phyloP scores from a whole-genome alignment of 2,113 vertebrate genomes.

The Eleginops maclovinus region DNA sequence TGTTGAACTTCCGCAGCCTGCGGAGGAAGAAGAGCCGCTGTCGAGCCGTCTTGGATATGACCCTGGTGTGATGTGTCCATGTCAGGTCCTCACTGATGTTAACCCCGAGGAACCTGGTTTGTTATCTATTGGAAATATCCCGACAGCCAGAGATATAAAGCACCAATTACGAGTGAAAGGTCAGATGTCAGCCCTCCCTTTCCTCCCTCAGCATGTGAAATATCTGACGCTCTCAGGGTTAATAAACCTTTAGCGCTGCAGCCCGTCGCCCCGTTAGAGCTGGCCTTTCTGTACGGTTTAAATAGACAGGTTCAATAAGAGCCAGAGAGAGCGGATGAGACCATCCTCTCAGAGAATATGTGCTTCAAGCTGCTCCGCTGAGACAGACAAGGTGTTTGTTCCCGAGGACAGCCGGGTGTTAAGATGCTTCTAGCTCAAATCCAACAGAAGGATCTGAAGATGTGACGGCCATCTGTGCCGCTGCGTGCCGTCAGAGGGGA shows the following conservation, averaged over 20 bases:
- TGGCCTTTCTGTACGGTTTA: background rate
- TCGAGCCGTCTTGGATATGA: too few relatives aligned
- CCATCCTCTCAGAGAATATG: background rate
- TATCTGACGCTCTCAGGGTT: background rate
- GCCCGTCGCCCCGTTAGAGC: too few relatives aligned
- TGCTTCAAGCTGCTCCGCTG: background rate
- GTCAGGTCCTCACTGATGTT: too few relatives aligned
- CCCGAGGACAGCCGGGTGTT: slow-evolving; percentile 31
- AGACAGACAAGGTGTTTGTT: background rate
- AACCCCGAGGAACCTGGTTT: too few relatives aligned
- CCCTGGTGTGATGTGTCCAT: too few relatives aligned
- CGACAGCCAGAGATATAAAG: too few relatives aligned
- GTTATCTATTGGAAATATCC: too few relatives aligned
- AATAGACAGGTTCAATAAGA: background rate
- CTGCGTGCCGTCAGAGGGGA: slow-evolving; percentile 1
- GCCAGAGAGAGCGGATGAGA: background rate
- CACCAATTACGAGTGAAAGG: too few relatives aligned
- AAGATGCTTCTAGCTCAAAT: slow-evolving; percentile 24
- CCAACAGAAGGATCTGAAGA: slow-evolving; percentile 27
- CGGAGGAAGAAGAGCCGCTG: too few relatives aligned
- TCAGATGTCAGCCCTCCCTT: too few relatives aligned
- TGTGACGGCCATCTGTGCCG: slow-evolving; percentile 29
- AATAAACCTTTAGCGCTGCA: background rate
- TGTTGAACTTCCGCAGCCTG: too few relatives aligned
- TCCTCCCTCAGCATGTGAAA: background rate